phyloP scores from a whole-genome alignment of 1,140 invertebrate genomes.

The Pseudomyrmex pallidus region DNA sequence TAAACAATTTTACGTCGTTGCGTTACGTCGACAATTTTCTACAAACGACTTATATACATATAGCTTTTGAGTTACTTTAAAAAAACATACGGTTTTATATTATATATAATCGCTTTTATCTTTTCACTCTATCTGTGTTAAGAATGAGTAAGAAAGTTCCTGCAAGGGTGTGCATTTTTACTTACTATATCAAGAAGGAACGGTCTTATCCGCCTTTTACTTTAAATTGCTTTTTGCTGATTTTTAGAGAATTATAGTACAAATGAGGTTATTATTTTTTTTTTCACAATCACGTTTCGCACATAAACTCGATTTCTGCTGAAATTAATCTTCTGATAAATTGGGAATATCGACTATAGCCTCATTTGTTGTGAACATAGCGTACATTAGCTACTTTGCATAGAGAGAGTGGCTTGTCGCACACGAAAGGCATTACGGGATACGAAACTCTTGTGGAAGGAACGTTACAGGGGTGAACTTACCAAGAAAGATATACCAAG shows the following conservation, averaged over 20 bases:
- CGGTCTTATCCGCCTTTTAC: constrained; percentile 48
- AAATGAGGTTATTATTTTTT: constrained; percentile 54
- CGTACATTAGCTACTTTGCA: constrained; percentile 65
- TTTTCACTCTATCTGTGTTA: constrained; percentile 63
- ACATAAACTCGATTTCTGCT: too few species aligned
- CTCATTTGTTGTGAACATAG: constrained; percentile 60
- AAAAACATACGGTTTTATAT: constrained; percentile 17
- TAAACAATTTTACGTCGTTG: constrained; percentile 80
- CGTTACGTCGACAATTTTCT: constrained; percentile 15
- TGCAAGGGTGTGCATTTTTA: constrained; percentile 46
- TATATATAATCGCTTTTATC: constrained; percentile 57
- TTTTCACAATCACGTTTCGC: too few species aligned
- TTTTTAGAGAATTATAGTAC: constrained; percentile 54
- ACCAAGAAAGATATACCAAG: constrained; percentile 5
- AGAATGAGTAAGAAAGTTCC: constrained; percentile 57
- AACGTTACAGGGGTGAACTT: constrained; percentile 44
- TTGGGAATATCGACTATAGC: constrained; percentile 34
- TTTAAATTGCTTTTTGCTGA: constrained; percentile 65
- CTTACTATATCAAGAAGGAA: constrained; percentile 14
- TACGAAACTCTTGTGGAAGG: constrained; percentile 38
- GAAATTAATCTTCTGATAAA: background rate
- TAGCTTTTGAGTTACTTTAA: constrained; percentile 31
- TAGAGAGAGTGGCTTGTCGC: constrained; percentile 68
- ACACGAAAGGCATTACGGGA: constrained; percentile 56
- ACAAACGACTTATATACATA: background rate